phyloP scores from a whole-genome alignment of 2,113 vertebrate species.

The Aplodontia rufa region DNA sequence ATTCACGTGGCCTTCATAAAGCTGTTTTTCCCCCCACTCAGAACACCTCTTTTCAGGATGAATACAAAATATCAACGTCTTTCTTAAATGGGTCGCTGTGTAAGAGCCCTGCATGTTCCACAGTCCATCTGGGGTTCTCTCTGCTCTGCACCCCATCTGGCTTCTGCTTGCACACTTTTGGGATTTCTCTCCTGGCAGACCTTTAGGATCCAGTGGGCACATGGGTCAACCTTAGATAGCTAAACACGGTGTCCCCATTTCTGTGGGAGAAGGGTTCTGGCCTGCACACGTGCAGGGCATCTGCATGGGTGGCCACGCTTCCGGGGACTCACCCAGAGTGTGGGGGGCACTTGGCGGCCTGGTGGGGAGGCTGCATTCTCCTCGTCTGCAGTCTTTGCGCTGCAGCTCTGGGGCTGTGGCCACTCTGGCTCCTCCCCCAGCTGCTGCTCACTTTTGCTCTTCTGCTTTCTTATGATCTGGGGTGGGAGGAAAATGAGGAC shows the following conservation, averaged over 20 bases:
- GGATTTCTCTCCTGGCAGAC: background rate
- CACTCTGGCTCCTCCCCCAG: slow-evolving; percentile 88
- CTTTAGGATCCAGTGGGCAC: background rate
- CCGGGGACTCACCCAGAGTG: slow-evolving; percentile 90
- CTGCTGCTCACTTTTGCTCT: slow-evolving; percentile 87
- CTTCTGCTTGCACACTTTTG: fast-evolving
- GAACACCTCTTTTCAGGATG: background rate
- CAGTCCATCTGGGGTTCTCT: fast-evolving
- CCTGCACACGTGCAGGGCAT: fast-evolving
- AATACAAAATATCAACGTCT: background rate
- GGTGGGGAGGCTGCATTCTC: slow-evolving; percentile 78
- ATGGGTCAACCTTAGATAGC: no score
- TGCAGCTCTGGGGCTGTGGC: slow-evolving; percentile 83
- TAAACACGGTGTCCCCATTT: fast-evolving
- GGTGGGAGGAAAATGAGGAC: background rate
- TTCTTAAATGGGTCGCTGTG: background rate
- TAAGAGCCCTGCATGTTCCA: background rate
- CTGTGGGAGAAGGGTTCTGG: fast-evolving
- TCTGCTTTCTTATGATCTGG: slow-evolving; percentile 95
- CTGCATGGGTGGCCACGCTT: fast-evolving
- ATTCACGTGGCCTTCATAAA: background rate
- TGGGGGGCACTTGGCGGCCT: slow-evolving; percentile 81
- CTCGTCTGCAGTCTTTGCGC: slow-evolving; percentile 80
- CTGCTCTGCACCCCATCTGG: no score
- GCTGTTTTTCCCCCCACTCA: background rate